Evolutionary conservation across 2,113 vertebrate species (phyloP).

Genomic region (Leptodactylus fuscus): DNA sequence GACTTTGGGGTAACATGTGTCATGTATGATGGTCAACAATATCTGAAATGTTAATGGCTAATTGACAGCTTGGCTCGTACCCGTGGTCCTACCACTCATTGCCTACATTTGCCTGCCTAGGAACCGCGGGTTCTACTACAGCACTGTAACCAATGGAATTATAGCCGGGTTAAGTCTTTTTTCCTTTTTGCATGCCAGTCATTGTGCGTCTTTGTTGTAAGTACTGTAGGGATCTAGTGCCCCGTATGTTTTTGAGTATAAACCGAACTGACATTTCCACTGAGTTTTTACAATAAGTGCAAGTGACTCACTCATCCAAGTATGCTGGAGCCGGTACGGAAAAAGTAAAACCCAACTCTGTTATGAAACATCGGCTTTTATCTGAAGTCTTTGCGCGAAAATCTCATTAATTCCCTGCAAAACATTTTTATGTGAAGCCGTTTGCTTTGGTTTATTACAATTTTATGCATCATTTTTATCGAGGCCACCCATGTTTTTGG

Average conservation of each 20-base stretch:
- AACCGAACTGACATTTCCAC: slow-evolving; percentile 4
- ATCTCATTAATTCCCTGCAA: background rate
- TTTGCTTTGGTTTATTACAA: background rate
- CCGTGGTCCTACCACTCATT: too few relatives aligned
- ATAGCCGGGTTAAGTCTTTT: background rate
- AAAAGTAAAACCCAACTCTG: background rate
- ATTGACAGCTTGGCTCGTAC: too few relatives aligned
- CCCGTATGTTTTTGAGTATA: background rate
- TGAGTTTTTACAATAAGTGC: background rate
- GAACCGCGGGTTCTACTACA: too few relatives aligned
- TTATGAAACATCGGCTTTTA: slow-evolving; percentile 20
- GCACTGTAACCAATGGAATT: too few relatives aligned
- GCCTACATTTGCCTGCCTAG: background rate
- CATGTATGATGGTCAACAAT: too few relatives aligned
- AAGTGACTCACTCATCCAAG: background rate
- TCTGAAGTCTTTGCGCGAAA: background rate
- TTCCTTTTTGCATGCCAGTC: background rate
- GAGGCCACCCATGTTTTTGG: slow-evolving; percentile 39
- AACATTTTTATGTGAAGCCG: slow-evolving; percentile 16
- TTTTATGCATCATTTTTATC: slow-evolving; percentile 6
- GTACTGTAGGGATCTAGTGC: background rate
- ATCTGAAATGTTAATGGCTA: too few relatives aligned
- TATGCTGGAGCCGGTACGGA: slow-evolving; percentile 2
- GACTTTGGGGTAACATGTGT: too few relatives aligned
- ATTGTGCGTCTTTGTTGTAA: background rate